These are phyloP conservation scores for Stercorarius parasiticus DNA, from an alignment of 2,113 vertebrate species.

Conservation along the genomic window DNA sequence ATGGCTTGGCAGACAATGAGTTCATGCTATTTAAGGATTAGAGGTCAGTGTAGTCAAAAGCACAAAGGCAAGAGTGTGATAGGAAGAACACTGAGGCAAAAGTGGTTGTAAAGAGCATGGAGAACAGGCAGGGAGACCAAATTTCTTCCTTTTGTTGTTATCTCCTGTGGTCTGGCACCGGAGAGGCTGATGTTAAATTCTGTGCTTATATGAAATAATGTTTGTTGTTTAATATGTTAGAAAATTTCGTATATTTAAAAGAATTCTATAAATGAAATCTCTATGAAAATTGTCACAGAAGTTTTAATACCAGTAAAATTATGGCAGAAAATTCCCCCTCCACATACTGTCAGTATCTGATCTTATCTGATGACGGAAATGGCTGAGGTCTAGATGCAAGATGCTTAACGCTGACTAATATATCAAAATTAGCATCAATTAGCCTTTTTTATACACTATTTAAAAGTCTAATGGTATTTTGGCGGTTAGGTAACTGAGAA, in stretches of 20 bases:
- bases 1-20: not conserved
- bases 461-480: not conserved
- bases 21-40: not conserved
- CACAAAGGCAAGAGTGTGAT: not conserved
- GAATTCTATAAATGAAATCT: not conserved
- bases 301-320: not conserved
- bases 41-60: not conserved
- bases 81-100: not conserved
- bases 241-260: not conserved
- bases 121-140: not conserved
- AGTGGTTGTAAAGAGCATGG: not conserved
- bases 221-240: not conserved
- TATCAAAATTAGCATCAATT: not conserved
- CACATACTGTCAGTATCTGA: not conserved
- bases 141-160: not conserved
- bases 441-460: not conserved
- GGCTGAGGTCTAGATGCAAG: not conserved
- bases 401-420: not conserved
- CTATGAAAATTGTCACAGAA: not conserved
- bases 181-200: not conserved
- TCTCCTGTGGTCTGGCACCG: not conserved
- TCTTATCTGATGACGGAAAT: not conserved
- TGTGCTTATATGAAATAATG: not conserved
- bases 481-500: not conserved
- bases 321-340: not conserved